Base-by-base conservation (phyloP, 2,888 invertebrate species). In the Synergus itoensis region DNA sequence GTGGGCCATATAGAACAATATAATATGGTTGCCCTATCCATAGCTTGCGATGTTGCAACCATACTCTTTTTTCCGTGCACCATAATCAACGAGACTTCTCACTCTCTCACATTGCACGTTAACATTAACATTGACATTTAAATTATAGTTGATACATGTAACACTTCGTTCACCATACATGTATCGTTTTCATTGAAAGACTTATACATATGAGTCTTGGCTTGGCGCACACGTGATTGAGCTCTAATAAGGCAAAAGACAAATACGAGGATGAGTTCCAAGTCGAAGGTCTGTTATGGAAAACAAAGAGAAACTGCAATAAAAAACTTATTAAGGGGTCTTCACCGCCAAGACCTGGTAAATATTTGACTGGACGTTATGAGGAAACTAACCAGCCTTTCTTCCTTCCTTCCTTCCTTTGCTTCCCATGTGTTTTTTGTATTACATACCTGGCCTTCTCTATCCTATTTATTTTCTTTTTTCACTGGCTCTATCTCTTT, bases 331-430 rank as follows among this genome's bases (percentile, higher is more conserved):
- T 89, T 89, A 88, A 83, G 83, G 84, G 86, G 84, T 85, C 83
- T 86, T 80, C 79, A 79, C 81, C 78, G 82, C 80, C 78, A 81
- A 85, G 85, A 85, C 85, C 86, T 86, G 86, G 90, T 86, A 90
- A 90, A 91, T 90, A 91, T 91, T 91, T 91, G 89, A 89, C 89
- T 86, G 69, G 78, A 63, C 81, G 84, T 89, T 90, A 91, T 89
- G 88, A 87, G 87, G 81, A 84, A 86, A 86, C 85, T 86, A 83
- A 82, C 81, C 82, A 77, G 69, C 79, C 76, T 77, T 79, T 73
- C 80, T 78, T 79, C 78, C 76, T 80, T 65, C 76, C 28, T 65
- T 76, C n/a, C 48, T 57, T 73, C 77, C 21, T 53, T 73, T 63
- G 48, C 36, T 28, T 11, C 65, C 73, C 62, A 36, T 64, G 53